Percentiles rank a stretch among this genome's conserved stretches.
Conservation (phyloP, 2,113 vertebrate species). For the Gadus chalcogrammus region DNA sequence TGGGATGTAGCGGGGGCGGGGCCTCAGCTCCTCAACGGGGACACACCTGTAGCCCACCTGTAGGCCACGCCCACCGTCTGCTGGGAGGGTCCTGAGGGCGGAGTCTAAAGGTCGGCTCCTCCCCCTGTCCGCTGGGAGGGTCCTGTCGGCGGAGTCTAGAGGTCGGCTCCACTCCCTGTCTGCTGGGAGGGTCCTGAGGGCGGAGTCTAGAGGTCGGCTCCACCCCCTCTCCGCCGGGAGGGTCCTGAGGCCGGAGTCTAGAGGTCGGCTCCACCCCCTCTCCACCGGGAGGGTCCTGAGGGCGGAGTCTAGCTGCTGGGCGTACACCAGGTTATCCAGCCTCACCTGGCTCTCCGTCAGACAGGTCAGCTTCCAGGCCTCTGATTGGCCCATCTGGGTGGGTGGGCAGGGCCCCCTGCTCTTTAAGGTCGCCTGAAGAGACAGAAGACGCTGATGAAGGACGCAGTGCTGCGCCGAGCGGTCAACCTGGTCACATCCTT, state of each 20-base stretch:
- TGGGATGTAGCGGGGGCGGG: slow-evolving; percentile 79
- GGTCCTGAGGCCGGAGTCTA: background rate
- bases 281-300: slow-evolving; percentile 69
- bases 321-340: slow-evolving; percentile 73
- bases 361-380: slow-evolving; percentile 53
- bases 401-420: too few species aligned
- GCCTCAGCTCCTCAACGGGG: slow-evolving; percentile 72
- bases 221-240: background rate
- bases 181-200: slow-evolving; percentile 67
- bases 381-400: too few species aligned
- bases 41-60: slow-evolving; percentile 33
- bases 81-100: slow-evolving; percentile 58
- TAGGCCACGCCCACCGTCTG: slow-evolving; percentile 75
- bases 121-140: background rate
- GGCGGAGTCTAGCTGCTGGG: slow-evolving; percentile 52
- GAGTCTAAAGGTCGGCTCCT: background rate
- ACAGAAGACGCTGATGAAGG: too few species aligned
- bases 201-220: background rate
- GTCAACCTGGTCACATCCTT: too few species aligned
- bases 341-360: slow-evolving; percentile 71
- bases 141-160: background rate
- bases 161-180: slow-evolving; percentile 51
- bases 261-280: slow-evolving; percentile 43
- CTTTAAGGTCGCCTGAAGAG: too few species aligned
- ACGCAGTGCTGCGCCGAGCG: too few species aligned